Evolutionary conservation across 2,797 vertebrate genomes (phyloP), one percentile per base, ranked within the genome.

Genomic region (Acanthurus tractus): DNA sequence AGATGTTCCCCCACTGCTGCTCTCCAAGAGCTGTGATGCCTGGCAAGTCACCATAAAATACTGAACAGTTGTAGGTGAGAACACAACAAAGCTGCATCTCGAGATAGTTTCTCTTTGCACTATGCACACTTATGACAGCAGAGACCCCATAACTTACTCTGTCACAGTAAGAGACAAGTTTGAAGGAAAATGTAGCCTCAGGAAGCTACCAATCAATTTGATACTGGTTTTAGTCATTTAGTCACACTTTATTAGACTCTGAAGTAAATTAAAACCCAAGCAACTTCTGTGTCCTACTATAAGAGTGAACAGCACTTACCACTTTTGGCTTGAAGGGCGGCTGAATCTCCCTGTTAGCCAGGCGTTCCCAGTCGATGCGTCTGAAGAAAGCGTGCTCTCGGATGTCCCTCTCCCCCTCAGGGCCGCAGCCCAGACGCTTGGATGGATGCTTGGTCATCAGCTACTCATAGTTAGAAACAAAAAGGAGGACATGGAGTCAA

Each of bases 321-420:
- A 95, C 95, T 98, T 98, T 99, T 29, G 98, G 98, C 83, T 99
- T 99, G 95, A 97, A 99, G 0, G 98, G 98, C 0, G 98, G 98
- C 91, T 99, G 98, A 74, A 99, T 96, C 89, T 99, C 98, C 55
- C 95, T 90, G 93, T 93, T 96, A 84, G 96, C 87, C 73, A 99
- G 93, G 74, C 97, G 96, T 1, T 98, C 97, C 98, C 98, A 99
- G 95, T 99, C 98, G 50, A 99, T 99, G 70, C 97, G 97, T 86
- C 98, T 96, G 94, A 99, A 99, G 93, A 99, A 99, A 73, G 96
- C 95, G 0, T 99, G 98, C 8, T 99, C 97, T 71, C 96, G 93
- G 84, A 99, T 94, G 73, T 99, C 98, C 72, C 97, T 85, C 82
- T 98, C 97, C 0, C 97, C 98, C 85, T 99, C 98, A 0, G 69